Base-by-base conservation (phyloP, 2,113 vertebrate genomes). In the Alouatta palliata region DNA sequence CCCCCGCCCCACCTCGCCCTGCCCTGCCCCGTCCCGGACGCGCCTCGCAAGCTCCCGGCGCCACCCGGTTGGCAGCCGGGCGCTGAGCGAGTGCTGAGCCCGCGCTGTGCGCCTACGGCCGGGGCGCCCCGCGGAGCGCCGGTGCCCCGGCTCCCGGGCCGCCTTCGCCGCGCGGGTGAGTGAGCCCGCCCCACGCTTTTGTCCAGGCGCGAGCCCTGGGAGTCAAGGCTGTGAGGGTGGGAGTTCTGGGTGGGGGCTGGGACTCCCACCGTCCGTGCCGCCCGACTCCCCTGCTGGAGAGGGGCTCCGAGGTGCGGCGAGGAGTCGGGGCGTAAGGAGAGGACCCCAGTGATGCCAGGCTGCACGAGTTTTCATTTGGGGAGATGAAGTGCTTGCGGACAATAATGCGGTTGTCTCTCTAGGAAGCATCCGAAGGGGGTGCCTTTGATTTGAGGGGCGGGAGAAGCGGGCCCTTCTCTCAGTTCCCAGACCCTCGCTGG, bases 141-240 rank as follows among this genome's bases (percentile, higher is more conserved):
- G 0, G 47, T 37, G 86, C 87, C 58, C 9, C 5, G 20, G 83
- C 92, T 79, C 43, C 58, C 30, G 17, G 87, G 61, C 90, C 20
- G 93, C 91, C 54, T 52, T 84, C 45, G 21, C 87, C 16, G 94
- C 76, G 94, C 88, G 37, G 95, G 98, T 97, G 96, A 97, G 98
- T 97, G 96, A 95, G 83, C n/a, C 43, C 40, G 93, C 58, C 66
- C 40, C 84, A 37, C 52, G 95, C 97, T 98, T 97, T 98, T 97
- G 97, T 98, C 96, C 96, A 32, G 71, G 43, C 21, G 71, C 54
- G 35, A 83, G n/a, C 79, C 61, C 71, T 20, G 30, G 76, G 66
- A 64, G 90, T 68, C 43, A 49, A 43, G 45, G 30, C 66, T 43
- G 16, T 0, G 25, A 61, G 77, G 86, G 75, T 64, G 76, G 68